Evolutionary conservation across 2,113 vertebrate species (phyloP), one percentile per base, ranked within the genome.

Genomic region (Hymenochirus boettgeri): DNA sequence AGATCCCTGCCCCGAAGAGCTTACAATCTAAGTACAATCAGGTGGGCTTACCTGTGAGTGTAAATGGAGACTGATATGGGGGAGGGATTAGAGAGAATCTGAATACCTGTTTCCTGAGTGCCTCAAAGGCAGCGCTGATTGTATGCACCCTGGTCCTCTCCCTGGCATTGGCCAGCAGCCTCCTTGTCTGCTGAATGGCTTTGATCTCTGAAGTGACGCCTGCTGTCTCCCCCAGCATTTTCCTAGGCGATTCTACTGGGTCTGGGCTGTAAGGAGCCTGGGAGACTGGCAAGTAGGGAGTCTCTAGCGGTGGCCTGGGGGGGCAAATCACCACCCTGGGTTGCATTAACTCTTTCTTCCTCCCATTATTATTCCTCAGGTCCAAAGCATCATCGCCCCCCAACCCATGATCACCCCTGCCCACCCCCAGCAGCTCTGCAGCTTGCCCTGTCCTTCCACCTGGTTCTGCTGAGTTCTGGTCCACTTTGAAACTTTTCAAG

Each of bases 61-160:
- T 50, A 7, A 21, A 21, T 19, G 47, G 21, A 2, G n/a, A 15
- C n/a, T 11, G 45, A n/a, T n/a, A n/a, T n/a, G n/a, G n/a, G n/a
- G n/a, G n/a, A n/a, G n/a, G n/a, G n/a, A n/a, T n/a, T 15, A 17
- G 17, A 1, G 6, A 17, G 12, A 39, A 17, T 2, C 15, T 15
- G 11, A 42, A 70, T 82, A 97, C 95, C 95, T 98, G 95, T 74
- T 97, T 97, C 58, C 94, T 80, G 17, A 97, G 88, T 22, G 94
- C 94, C 82, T 98, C 95, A 57, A 97, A 97, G 9, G 95, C 94
- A 21, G 94, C 94, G 66, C 94, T 97, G 86, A 98, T 98, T 77
- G 95, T 98, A 74, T 97, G 95, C 57, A 98, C 94, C 0, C 94
- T 85, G 76, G 93, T 95, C 69, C 95, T 82, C 82, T 98, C 94